Percentiles rank a stretch among this genome's conserved stretches.
Evolutionary conservation across 1,140 invertebrate species (phyloP).

Genomic region (Drosophila punjabiensis): DNA sequence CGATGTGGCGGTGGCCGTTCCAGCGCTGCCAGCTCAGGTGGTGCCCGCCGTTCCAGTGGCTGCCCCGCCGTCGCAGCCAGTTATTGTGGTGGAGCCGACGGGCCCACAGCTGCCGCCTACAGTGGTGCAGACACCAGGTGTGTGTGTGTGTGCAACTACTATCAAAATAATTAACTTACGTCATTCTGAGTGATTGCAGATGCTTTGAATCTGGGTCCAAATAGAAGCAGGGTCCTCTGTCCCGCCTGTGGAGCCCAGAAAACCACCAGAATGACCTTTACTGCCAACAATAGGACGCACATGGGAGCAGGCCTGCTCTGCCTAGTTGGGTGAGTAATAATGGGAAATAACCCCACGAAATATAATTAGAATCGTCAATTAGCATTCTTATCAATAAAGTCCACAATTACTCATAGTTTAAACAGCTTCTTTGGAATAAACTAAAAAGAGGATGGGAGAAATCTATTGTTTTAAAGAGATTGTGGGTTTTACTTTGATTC

Average conservation of each 20-base stretch:
- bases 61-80: conserved; percentile 34
- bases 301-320: conserved; percentile 88
- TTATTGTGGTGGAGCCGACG: conserved; percentile 41
- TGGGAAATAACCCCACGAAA: neutral
- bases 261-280: conserved; percentile 86
- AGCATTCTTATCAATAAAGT: neutral
- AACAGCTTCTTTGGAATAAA: neutral
- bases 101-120: conserved; percentile 51
- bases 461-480: neutral
- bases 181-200: conserved; percentile 19
- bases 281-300: conserved; percentile 87
- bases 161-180: conserved; percentile 15
- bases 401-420: conserved; percentile 1
- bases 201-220: conserved; percentile 85
- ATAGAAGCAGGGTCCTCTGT: conserved; percentile 86
- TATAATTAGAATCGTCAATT: neutral
- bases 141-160: conserved; percentile 11
- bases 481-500: neutral
- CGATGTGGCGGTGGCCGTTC: conserved; percentile 70
- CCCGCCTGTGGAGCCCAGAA: conserved; percentile 87
- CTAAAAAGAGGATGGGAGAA: neutral
- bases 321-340: conserved; percentile 86
- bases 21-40: conserved; percentile 24
- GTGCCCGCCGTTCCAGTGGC: conserved; percentile 26
- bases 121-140: conserved; percentile 45